These are phyloP conservation scores for Colletes gigas DNA, from an alignment of 1,140 invertebrate species.

Conservation along the genomic window DNA sequence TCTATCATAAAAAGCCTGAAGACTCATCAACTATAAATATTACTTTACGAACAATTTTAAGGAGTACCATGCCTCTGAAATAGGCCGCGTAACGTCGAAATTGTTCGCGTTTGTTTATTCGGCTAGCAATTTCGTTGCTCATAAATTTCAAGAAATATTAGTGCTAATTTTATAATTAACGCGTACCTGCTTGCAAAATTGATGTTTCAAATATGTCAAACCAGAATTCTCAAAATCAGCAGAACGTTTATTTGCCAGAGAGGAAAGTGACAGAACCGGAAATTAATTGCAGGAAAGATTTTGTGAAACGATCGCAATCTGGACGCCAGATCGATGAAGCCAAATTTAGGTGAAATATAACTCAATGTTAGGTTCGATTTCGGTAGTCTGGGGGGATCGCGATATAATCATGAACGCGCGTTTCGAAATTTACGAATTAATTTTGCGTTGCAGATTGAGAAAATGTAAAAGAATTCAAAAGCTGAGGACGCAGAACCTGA, in stretches of 20 bases:
- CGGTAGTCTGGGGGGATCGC: no score
- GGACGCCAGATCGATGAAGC: neutral
- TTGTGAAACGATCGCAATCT: neutral
- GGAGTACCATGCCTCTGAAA: no score
- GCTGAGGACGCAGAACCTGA: neutral
- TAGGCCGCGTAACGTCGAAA: neutral
- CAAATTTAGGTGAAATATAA: neutral
- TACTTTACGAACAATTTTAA: no score
- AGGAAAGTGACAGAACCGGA: constrained; percentile 4
- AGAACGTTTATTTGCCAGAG: neutral
- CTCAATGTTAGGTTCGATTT: neutral
- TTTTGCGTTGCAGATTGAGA: neutral
- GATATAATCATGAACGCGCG: no score
- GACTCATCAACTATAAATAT: no score
- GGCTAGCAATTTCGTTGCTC: neutral
- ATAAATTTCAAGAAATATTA: neutral
- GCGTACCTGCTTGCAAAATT: neutral
- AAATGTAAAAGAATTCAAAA: neutral
- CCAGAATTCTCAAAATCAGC: neutral
- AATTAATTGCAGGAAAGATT: neutral
- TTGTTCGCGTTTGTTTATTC: constrained; percentile 1
- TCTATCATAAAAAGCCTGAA: no score
- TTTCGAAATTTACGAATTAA: neutral
- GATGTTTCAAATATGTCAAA: constrained; percentile 8
- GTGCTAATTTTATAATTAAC: neutral